These are phyloP conservation scores for Cryptomyrus ogoouensis DNA, from an alignment of 2,113 vertebrate species.

Conservation along the genomic window DNA sequence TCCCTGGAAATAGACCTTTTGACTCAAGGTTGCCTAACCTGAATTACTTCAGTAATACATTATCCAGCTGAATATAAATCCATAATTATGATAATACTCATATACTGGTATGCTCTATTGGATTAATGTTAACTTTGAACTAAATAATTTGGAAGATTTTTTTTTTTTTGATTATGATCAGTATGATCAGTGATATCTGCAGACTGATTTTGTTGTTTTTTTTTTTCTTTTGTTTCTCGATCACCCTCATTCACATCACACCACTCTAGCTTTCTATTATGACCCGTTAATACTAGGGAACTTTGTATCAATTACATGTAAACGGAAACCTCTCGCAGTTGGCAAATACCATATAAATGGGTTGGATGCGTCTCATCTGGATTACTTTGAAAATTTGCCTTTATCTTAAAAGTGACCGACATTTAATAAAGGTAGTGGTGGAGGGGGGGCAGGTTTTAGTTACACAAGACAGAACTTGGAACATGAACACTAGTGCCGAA, in stretches of 20 bases:
- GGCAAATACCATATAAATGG: constrained; percentile 37
- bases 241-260: neutral
- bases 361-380: constrained; percentile 34
- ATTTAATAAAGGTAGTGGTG: constrained; percentile 11
- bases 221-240: neutral
- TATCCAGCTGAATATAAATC: neutral
- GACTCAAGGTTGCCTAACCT: neutral
- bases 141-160: neutral
- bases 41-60: neutral
- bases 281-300: constrained; percentile 8
- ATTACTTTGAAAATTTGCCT: constrained; percentile 37
- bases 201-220: neutral
- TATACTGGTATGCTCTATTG: neutral
- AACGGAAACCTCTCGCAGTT: constrained; percentile 38
- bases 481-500: constrained; percentile 33
- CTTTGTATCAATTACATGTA: constrained; percentile 39
- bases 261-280: constrained; percentile 17
- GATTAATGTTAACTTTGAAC: neutral
- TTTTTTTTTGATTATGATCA: neutral
- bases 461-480: constrained; percentile 26
- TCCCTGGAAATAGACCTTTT: neutral
- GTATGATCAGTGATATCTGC: neutral
- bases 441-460: constrained; percentile 30
- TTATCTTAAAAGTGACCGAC: constrained; percentile 46
- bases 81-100: neutral